Conservation (phyloP, 2,113 vertebrate genomes). For the Dipodomys stephensi region DNA sequence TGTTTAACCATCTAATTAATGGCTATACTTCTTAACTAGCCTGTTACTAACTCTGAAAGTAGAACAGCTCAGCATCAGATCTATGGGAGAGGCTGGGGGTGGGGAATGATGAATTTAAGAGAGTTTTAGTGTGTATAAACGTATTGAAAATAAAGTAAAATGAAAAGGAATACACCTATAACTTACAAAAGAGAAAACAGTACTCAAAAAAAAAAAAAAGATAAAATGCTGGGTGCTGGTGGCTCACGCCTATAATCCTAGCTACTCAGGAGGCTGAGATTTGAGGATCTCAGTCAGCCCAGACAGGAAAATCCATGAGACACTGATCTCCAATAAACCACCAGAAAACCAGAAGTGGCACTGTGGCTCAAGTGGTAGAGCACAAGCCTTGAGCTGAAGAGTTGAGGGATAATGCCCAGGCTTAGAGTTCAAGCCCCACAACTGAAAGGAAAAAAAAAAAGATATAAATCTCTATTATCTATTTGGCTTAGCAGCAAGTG, state of each 20-base stretch:
- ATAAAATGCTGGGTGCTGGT: too few species aligned
- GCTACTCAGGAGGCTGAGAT: too few species aligned
- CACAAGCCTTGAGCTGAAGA: too few species aligned
- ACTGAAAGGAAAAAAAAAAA: not conserved
- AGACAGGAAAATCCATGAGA: too few species aligned
- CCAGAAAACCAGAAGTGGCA: too few species aligned
- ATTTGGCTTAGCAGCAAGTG: not conserved
- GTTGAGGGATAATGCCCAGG: too few species aligned
- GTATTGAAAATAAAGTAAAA: not conserved
- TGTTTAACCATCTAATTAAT: too few species aligned
- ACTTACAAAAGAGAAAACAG: not conserved
- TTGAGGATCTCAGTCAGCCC: too few species aligned
- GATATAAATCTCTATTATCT: not conserved
- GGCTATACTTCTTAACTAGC: not conserved
- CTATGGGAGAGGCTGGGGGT: not conserved
- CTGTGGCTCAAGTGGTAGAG: too few species aligned
- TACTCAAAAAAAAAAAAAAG: not conserved
- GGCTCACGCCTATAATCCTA: too few species aligned
- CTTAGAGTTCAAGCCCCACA: too few species aligned
- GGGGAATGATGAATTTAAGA: not conserved
- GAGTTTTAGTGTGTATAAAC: not conserved
- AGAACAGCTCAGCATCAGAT: not conserved
- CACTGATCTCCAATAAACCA: too few species aligned
- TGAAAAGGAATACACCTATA: not conserved
- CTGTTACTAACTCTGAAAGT: not conserved